phyloP scores from a whole-genome alignment of 1,140 invertebrate genomes.

The Hypothenemus hampei region DNA sequence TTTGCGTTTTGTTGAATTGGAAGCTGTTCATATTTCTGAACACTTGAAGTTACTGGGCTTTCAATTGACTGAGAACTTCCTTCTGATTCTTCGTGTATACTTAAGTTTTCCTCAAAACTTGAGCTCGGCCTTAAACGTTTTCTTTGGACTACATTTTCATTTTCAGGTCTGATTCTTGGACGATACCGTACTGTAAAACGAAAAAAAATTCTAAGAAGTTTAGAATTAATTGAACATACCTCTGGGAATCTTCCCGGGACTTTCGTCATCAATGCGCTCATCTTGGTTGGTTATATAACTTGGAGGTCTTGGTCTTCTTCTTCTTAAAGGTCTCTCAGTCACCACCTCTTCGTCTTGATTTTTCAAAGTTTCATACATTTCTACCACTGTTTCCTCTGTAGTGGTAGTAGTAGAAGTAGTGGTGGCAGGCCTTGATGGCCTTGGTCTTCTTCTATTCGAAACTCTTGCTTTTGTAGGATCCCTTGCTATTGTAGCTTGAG shows the following conservation, averaged over 20 bases:
- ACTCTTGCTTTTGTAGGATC: conserved; percentile 27
- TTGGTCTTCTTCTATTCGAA: conserved; percentile 33
- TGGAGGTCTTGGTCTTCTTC: conserved; percentile 25
- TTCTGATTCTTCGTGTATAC: conserved; percentile 14
- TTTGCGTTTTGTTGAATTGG: neutral
- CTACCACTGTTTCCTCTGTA: conserved; percentile 27
- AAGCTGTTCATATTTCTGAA: neutral
- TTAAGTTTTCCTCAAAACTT: conserved; percentile 13
- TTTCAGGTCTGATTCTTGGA: conserved; percentile 8
- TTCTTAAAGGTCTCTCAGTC: conserved; percentile 30
- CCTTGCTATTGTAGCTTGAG: conserved; percentile 27
- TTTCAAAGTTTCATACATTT: conserved; percentile 33
- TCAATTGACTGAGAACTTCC: conserved; percentile 4
- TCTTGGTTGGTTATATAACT: neutral
- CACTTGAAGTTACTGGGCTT: neutral
- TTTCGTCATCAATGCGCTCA: neutral
- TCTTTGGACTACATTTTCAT: neutral
- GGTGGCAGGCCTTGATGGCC: conserved; percentile 28
- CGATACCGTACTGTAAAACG: conserved; percentile 9
- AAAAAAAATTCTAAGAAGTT: neutral
- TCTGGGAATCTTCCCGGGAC: neutral
- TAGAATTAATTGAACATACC: neutral
- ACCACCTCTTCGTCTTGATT: conserved; percentile 17
- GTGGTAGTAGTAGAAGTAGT: conserved; percentile 36
- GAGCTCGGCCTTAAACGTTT: conserved; percentile 10